phyloP scores from a whole-genome alignment of 2,888 invertebrate species.

The Hydroisotoma schaefferi region DNA sequence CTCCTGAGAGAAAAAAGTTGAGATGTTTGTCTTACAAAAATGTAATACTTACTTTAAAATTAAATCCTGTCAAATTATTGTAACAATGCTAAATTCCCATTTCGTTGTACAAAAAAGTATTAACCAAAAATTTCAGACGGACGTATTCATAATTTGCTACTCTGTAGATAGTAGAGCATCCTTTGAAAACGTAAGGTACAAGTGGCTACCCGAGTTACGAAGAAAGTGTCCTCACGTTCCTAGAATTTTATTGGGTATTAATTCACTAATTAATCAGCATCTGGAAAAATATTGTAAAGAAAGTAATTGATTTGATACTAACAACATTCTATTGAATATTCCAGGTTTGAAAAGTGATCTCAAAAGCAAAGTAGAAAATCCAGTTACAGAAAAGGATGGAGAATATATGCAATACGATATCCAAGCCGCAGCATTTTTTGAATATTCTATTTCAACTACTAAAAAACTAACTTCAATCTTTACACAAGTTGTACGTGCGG shows the following conservation, averaged over 20 bases:
- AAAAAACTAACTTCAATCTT: slow-evolving; percentile 31
- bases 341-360: slow-evolving; percentile 45
- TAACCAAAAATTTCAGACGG: slow-evolving; percentile 61
- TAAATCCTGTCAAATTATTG: neutral
- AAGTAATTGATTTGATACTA: slow-evolving; percentile 10
- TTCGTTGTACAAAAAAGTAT: neutral
- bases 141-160: slow-evolving; percentile 81
- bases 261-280: neutral
- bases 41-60: slow-evolving; percentile 6
- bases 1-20: slow-evolving; percentile 30
- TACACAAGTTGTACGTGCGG: slow-evolving; percentile 24
- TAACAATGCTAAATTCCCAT: slow-evolving; percentile 1
- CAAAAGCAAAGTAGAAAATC: slow-evolving; percentile 24
- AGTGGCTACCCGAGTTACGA: slow-evolving; percentile 82
- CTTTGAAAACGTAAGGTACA: slow-evolving; percentile 74
- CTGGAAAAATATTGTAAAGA: neutral
- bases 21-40: slow-evolving; percentile 24
- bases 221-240: slow-evolving; percentile 71
- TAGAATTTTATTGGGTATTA: slow-evolving; percentile 73
- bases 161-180: slow-evolving; percentile 74
- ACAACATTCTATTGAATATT: slow-evolving; percentile 6
- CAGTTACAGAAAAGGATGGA: slow-evolving; percentile 39
- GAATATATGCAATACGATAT: slow-evolving; percentile 37
- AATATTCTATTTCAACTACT: slow-evolving; percentile 31
- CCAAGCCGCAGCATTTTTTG: slow-evolving; percentile 34